Evolutionary conservation across 64 coral and sea anemone species (phyloP).

Genomic region (Pocillopora verrucosa): DNA sequence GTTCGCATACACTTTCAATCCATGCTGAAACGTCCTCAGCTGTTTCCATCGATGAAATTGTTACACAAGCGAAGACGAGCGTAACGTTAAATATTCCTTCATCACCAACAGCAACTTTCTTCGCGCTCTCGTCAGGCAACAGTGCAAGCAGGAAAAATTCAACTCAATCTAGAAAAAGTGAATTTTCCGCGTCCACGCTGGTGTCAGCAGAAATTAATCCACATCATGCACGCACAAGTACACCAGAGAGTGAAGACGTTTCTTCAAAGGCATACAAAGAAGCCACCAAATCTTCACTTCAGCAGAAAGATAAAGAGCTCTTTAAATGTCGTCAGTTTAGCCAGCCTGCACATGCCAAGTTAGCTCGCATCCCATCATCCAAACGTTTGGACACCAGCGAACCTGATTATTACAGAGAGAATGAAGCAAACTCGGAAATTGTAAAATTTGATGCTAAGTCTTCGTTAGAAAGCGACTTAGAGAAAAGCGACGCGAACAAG

Average conservation of each 20-base stretch:
- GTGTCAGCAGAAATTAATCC: constrained; percentile 29
- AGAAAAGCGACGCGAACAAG: not conserved
- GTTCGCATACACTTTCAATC: constrained; percentile 58
- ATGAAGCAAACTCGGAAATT: not conserved
- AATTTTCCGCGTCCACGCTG: not conserved
- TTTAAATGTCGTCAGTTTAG: constrained; percentile 22
- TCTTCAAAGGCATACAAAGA: not conserved
- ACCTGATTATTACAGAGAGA: not conserved
- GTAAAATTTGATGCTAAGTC: not conserved
- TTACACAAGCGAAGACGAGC: constrained; percentile 35
- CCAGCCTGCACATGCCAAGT: constrained; percentile 17
- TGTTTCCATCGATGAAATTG: constrained; percentile 53
- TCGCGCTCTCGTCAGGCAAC: constrained; percentile 13
- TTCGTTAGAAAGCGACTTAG: not conserved
- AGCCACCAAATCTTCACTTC: not conserved
- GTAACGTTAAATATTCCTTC: constrained; percentile 60
- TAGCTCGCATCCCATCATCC: not conserved
- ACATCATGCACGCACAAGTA: not conserved
- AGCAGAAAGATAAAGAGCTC: not conserved
- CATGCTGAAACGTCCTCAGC: constrained; percentile 63
- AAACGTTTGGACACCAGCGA: not conserved
- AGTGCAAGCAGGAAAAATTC: constrained; percentile 2
- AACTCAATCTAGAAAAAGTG: not conserved
- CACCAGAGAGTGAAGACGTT: not conserved
- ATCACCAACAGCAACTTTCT: not conserved